Base-by-base conservation (phyloP, 2,888 invertebrate species). In the Volucella bombylans region DNA sequence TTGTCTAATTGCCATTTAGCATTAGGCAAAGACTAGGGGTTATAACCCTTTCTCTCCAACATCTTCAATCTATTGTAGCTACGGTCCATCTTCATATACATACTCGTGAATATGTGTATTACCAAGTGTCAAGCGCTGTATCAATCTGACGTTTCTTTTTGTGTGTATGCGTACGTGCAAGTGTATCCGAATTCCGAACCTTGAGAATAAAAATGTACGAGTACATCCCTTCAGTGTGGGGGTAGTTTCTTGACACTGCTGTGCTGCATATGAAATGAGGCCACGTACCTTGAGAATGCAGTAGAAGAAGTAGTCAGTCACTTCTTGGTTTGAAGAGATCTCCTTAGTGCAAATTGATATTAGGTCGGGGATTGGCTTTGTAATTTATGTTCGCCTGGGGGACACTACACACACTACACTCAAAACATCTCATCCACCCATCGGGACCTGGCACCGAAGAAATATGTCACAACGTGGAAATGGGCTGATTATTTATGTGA, bases 301-400 rank as follows among this genome's bases (percentile, higher is more conserved):
- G 43, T 47, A 64, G 71, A 54, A 41, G 47, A 52, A 49, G n/a
- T 8, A 15, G 11, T n/a, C 8, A 18, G 31, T 11, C 38, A 1
- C 18, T 31, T 8, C 52, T 55, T 31, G 72, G 78, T 78, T 78
- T 82, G 73, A 73, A 73, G 78, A 71, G 74, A 72, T 85, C 31
- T 31, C 77, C 80, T 85, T 85, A 82, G 73, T 81, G 80, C 86
- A 87, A 87, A 87, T 87, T 87, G 87, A 87, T 87, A 87, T 83
- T 81, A 67, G 86, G 86, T 78, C 72, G 82, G 86, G 31, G 31
- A 6, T 69, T 79, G 79, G 67, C 64, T 73, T 78, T 83, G 86
- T 87, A 87, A 88, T 88, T 88, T 88, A 88, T 88, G 87, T 87
- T 87, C 87, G 87, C 87, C 87, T 76, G 83, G 88, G 88, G 87